Conservation (phyloP, 1,140 invertebrate genomes). For the Eupeodes corollae region DNA sequence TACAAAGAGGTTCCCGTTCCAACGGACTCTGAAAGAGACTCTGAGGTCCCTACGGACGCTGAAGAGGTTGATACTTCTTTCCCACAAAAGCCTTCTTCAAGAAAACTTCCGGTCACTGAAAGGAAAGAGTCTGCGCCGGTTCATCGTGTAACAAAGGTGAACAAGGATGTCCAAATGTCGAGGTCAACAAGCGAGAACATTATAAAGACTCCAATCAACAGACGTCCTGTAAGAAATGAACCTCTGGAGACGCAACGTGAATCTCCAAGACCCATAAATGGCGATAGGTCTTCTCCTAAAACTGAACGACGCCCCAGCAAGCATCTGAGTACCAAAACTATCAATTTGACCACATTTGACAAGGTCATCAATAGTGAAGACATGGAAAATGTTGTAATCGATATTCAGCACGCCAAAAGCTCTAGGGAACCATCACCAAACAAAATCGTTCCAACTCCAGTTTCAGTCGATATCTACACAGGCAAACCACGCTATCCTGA, state of each 20-base stretch:
- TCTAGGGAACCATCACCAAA: slow-evolving; percentile 59
- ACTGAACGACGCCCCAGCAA: slow-evolving; percentile 23
- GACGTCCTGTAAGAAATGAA: slow-evolving; percentile 18
- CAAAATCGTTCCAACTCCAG: slow-evolving; percentile 49
- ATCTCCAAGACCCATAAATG: slow-evolving; percentile 10
- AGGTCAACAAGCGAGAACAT: slow-evolving; percentile 44
- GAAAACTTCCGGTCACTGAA: slow-evolving; percentile 24
- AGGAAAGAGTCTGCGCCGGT: slow-evolving; percentile 32
- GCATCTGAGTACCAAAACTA: slow-evolving; percentile 33
- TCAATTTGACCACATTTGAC: slow-evolving; percentile 34
- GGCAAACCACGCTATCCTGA: slow-evolving; percentile 55
- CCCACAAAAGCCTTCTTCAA: not conserved
- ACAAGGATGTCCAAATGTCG: slow-evolving; percentile 39
- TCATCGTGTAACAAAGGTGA: slow-evolving; percentile 34
- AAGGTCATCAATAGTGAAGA: slow-evolving; percentile 29
- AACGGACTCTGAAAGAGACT: not conserved
- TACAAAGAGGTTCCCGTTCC: not conserved
- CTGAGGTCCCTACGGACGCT: not conserved
- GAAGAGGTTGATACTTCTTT: not conserved
- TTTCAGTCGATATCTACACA: slow-evolving; percentile 44
- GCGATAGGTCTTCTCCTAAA: slow-evolving; percentile 10
- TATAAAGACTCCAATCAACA: slow-evolving; percentile 39
- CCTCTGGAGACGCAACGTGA: not conserved
- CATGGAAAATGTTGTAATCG: slow-evolving; percentile 45
- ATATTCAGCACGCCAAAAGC: slow-evolving; percentile 56